Base-by-base conservation (phyloP, 2,888 invertebrate species). In the Megastigmus dorsalis region DNA sequence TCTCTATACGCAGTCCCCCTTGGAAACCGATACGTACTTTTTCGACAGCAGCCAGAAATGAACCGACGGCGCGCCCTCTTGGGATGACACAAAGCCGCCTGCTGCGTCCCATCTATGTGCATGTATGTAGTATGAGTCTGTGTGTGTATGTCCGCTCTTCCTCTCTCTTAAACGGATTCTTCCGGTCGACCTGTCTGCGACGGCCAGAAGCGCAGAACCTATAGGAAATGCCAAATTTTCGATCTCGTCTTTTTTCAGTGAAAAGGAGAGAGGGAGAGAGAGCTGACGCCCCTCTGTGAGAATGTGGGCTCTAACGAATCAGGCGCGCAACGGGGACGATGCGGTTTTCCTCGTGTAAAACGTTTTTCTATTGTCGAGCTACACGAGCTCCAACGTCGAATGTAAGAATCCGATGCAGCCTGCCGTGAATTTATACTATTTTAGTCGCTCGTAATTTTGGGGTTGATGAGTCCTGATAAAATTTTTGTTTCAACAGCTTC, bases 11-110 rank as follows among this genome's bases (percentile, higher is more conserved):
- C 23, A 33, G 20, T 18, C 9, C 26, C 57, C 48, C 41, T 15
- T 4, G 10, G 67, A 67, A 73, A 73, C n/a, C 68, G 74, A 74
- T 74, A 74, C 45, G 28, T 38, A 50, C 43, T 54, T 70, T 62
- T 69, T 68, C 57, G 67, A 18, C 26, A 45, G 20, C 48, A 10
- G 15, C 13, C 38, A 62, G 33, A 33, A 18, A 9, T 38, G 57
- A 57, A 38, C 38, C 52, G 30, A 33, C 45, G 55, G 28, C 66
- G 66, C 55, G 55, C 66, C 55, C 66, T 67, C 66, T 48, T 26
- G 36, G 67, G 67, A 59, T 38, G 52, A 33, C 54, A 60, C 70
- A 62, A 62, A 54, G 52, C 60, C 54, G 43, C 69, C 60, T 18
- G 68, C 50, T 41, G 43, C 33, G 63, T 20, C 23, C 7, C 54